Base-by-base conservation (phyloP, 1,140 invertebrate genomes). In the Oryzaephilus surinamensis region DNA sequence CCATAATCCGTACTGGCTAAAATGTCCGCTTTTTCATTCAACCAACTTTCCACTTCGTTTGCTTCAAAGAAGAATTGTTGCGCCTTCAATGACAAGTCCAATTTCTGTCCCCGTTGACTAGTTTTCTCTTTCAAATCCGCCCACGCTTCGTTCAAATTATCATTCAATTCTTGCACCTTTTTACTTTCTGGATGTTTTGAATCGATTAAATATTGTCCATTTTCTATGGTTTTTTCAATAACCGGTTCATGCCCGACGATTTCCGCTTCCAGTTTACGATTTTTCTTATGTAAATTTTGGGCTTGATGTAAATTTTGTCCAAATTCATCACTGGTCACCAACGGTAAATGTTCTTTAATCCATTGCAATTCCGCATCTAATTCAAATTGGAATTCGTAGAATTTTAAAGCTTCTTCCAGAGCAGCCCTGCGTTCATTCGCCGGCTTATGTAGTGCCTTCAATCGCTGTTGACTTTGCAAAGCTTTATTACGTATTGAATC, bases 331-430 rank as follows among this genome's bases (percentile, higher is more conserved):
- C 88, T 86, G 0, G 76, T 73, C 2, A 86, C 90, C 3, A 83
- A 72, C 3, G 84, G 81, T 35, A 84, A 58, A 46, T 92, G 84
- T 61, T 97, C 95, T 20, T 81, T 79, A 35, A 97, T 92, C 94
- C 94, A 99, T 57, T 94, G 89, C 50, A 95, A 69, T 63, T 98
- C 93, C 0, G 81, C 81, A 39, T 95, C 87, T 20, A 95, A 70
- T 61, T 97, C 90, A 58, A 96, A 96, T 15, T 81, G 81, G 65
- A 97, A 95, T 61, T 97, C 93, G 60, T 97, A 91, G 55, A 86
- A 85, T 41, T 83, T 74, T 34, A 72, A 60, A 31, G 50, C 37
- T 59, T 93, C 89, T 57, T 95, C 86, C 3, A 98, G 65, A 8
- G 79, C 79, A 16, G 75, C 75, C n/a, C 85, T 71, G 19, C 92